phyloP scores from a whole-genome alignment of 1,140 invertebrate species.

The Drosophila triauraria region DNA sequence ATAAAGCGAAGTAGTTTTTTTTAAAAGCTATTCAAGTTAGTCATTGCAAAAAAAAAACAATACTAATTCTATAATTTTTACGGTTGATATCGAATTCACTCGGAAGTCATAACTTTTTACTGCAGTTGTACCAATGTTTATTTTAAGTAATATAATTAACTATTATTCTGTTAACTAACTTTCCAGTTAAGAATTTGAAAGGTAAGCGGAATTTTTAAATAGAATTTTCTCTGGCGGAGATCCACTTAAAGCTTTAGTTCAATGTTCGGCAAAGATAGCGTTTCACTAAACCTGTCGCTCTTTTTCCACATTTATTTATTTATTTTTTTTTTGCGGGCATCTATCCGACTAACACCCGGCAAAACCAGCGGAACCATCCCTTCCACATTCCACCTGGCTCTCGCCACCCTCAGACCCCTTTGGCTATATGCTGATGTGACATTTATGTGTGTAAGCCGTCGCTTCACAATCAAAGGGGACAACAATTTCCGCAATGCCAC shows the following conservation, averaged over 20 bases:
- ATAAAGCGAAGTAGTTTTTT: neutral
- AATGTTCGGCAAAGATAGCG: constrained; percentile 7
- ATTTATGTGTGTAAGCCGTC: constrained; percentile 77
- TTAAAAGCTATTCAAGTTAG: neutral
- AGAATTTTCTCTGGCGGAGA: neutral
- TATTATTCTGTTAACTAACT: no score
- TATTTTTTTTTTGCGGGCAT: constrained; percentile 29
- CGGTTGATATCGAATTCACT: no score
- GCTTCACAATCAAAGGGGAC: constrained; percentile 79
- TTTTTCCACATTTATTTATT: constrained; percentile 32
- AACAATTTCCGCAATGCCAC: constrained; percentile 73
- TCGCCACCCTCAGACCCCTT: constrained; percentile 2
- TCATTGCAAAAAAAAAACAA: no score
- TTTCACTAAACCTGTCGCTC: constrained; percentile 43
- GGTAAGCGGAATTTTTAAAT: neutral
- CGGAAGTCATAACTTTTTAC: no score
- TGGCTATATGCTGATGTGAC: constrained; percentile 59
- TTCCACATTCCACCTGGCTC: neutral
- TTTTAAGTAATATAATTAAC: no score
- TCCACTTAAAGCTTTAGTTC: constrained; percentile 33
- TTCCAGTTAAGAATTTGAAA: neutral
- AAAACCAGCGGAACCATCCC: constrained; percentile 1
- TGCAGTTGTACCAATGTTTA: no score
- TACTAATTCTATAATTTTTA: no score
- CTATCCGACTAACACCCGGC: constrained; percentile 40